A percentile compares a stretch with the other conserved stretches of the same genome.
These are phyloP conservation scores for Myioborus melanocephalus DNA, from an alignment of 2,797 vertebrate genomes.

Conservation along the genomic window DNA sequence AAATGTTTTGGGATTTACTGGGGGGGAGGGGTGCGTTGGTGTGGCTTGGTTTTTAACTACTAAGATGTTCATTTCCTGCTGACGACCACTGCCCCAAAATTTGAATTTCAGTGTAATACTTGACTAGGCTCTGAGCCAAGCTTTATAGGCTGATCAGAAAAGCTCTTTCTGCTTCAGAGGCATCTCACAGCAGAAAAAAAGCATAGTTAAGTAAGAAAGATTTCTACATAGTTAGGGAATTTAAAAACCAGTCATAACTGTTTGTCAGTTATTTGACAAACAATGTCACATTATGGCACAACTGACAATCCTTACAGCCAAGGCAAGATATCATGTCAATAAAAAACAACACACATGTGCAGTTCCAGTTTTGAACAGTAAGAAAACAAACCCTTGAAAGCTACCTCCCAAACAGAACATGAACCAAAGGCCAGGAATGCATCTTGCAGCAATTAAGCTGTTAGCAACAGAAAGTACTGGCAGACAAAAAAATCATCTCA, in stretches of 20 bases:
- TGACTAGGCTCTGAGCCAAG: not conserved
- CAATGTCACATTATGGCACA: not conserved
- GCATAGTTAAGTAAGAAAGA: not conserved
- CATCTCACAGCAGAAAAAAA: not conserved
- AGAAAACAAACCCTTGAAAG: slow-evolving; percentile 32
- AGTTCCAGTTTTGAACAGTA: slow-evolving; percentile 1
- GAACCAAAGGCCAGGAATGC: not conserved
- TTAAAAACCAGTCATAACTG: not conserved
- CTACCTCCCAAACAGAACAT: slow-evolving; percentile 11
- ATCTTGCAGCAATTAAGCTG: slow-evolving; percentile 40
- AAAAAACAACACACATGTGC: not conserved
- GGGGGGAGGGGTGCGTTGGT: fast-evolving
- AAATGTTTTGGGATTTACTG: not conserved
- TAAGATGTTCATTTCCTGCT: not conserved
- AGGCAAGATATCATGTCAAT: not conserved
- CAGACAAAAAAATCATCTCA: not conserved
- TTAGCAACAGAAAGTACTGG: slow-evolving; percentile 22
- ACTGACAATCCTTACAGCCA: not conserved
- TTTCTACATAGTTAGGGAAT: not conserved
- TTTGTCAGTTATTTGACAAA: not conserved
- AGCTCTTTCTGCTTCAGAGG: not conserved
- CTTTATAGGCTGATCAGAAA: not conserved
- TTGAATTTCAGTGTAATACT: not conserved
- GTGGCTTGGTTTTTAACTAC: not conserved
- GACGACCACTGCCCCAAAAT: not conserved